phyloP scores from a whole-genome alignment of 2,113 vertebrate species.

The Cnemophilus loriae region DNA sequence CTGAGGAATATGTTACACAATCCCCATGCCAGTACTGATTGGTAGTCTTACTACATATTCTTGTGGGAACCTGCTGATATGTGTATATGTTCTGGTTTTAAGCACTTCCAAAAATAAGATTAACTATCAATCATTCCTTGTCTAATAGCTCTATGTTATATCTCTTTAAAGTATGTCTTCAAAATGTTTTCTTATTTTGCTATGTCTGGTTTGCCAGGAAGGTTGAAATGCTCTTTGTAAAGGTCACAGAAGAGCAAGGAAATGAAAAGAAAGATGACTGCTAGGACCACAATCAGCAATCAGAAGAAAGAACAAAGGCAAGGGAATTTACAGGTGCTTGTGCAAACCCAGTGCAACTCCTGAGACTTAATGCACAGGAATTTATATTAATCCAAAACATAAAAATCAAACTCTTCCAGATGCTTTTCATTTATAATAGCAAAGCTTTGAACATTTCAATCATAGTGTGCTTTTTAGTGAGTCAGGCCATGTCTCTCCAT shows the following conservation, averaged over 20 bases:
- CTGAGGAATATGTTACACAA: background rate
- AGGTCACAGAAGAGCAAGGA: background rate
- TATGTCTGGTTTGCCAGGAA: background rate
- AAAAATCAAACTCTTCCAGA: background rate
- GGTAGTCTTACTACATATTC: background rate
- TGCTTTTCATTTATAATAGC: background rate
- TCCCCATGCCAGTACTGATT: background rate
- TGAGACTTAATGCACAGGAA: background rate
- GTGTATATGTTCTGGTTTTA: background rate
- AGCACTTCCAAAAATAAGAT: background rate
- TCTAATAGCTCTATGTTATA: background rate
- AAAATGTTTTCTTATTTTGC: background rate
- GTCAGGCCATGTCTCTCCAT: background rate
- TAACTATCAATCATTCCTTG: background rate
- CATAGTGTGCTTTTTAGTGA: background rate
- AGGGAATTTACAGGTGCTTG: background rate
- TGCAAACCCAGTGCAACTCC: background rate
- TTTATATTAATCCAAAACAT: background rate
- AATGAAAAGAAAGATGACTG: background rate
- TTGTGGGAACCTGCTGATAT: background rate
- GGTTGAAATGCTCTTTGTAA: background rate
- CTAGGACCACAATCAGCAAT: background rate
- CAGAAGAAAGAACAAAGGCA: background rate
- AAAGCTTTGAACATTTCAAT: background rate
- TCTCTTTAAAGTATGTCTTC: background rate